Evolutionary conservation across 2,113 vertebrate genomes (phyloP).

Genomic region (Coracopsis vasa): DNA sequence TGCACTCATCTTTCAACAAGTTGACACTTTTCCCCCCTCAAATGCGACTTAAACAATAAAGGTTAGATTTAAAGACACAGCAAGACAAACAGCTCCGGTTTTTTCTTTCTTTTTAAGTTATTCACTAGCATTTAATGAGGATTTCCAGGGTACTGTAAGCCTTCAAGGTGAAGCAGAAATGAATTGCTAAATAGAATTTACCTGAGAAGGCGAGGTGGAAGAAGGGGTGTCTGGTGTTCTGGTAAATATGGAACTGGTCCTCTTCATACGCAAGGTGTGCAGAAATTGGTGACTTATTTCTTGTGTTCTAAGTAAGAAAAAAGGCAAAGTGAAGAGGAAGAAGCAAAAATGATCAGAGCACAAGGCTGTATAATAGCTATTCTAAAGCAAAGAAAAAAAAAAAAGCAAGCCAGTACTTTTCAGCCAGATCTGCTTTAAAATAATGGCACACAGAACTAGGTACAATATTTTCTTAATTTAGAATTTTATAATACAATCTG

Average conservation of each 20-base stretch:
- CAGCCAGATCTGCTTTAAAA: not conserved
- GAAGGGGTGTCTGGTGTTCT: not conserved
- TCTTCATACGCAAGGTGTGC: not conserved
- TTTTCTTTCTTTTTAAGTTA: not conserved
- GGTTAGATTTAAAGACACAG: conserved; percentile 31
- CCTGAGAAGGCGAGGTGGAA: not conserved
- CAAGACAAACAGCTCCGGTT: not conserved
- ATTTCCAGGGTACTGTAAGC: not conserved
- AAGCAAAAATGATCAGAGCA: not conserved
- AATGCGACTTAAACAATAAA: conserved; percentile 36
- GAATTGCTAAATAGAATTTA: not conserved
- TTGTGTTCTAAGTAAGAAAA: not conserved
- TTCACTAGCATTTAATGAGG: not conserved
- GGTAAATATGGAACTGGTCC: not conserved
- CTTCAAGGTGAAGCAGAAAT: not conserved
- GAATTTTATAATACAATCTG: not conserved
- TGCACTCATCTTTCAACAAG: conserved; percentile 17
- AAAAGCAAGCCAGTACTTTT: not conserved
- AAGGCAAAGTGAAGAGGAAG: not conserved
- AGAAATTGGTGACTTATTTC: not conserved
- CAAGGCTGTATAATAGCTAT: not conserved
- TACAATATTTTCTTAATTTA: conserved; percentile 26
- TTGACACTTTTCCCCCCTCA: not conserved
- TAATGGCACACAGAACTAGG: not conserved
- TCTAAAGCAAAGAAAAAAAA: not conserved